These are phyloP conservation scores for Odobenus rosmarus DNA, from an alignment of 2,113 vertebrate species.

Conservation along the genomic window DNA sequence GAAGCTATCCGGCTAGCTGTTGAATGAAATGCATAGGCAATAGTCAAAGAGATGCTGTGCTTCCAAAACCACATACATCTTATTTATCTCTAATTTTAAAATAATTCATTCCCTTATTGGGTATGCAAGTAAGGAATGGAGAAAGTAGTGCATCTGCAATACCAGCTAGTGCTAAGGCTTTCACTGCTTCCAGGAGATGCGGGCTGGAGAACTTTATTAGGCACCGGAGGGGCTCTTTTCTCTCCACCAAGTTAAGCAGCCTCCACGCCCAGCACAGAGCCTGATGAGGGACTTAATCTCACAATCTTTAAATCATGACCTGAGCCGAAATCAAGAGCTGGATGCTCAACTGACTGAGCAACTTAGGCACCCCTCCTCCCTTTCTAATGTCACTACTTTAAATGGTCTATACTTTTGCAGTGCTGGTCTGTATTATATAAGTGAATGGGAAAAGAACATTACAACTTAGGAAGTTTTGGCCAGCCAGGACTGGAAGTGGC, in stretches of 20 bases:
- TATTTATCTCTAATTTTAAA: conserved; percentile 94
- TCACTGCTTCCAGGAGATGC: too few relatives aligned
- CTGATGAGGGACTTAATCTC: too few relatives aligned
- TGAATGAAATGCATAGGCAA: not conserved
- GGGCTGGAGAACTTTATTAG: too few relatives aligned
- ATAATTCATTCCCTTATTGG: conserved; percentile 92
- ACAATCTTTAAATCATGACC: too few relatives aligned
- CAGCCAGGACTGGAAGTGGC: not conserved
- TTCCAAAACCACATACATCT: conserved; percentile 51
- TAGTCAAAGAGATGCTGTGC: conserved; percentile 65
- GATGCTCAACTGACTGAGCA: too few relatives aligned
- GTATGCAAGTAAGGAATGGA: conserved; percentile 93
- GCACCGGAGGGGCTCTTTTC: too few relatives aligned
- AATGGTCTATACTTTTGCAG: not conserved
- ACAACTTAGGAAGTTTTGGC: not conserved
- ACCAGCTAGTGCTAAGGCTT: conserved; percentile 73
- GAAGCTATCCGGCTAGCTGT: not conserved
- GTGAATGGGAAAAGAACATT: not conserved
- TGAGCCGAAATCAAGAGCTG: too few relatives aligned
- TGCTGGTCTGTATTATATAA: not conserved
- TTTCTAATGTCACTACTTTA: not conserved
- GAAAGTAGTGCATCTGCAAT: conserved; percentile 93
- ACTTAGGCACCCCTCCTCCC: too few relatives aligned
- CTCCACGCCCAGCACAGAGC: too few relatives aligned
- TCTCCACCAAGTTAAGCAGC: too few relatives aligned